phyloP scores from a whole-genome alignment of 2,888 invertebrate genomes.

The Synanthedon myopaeformis region DNA sequence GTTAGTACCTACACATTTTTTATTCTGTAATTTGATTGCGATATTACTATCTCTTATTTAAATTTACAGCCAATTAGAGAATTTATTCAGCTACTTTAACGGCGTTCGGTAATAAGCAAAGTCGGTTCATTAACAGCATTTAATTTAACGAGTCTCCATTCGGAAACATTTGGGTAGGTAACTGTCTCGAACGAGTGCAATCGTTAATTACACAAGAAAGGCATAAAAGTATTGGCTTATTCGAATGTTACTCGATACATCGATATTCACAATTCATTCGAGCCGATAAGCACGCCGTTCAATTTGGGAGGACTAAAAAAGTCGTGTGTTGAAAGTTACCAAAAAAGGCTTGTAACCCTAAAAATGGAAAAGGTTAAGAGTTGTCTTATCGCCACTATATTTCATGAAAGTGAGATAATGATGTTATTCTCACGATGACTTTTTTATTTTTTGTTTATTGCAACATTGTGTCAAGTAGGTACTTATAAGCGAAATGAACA shows the following conservation, averaged over 20 bases:
- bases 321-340: conserved; percentile 13
- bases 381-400: conserved; percentile 29
- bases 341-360: conserved; percentile 20
- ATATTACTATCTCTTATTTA: conserved; percentile 11
- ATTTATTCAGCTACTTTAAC: conserved; percentile 13
- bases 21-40: background rate
- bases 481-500: background rate
- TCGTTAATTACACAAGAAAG: conserved; percentile 33
- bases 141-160: conserved; percentile 31
- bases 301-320: conserved; percentile 8
- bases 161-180: conserved; percentile 31
- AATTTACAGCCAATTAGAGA: conserved; percentile 19
- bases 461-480: background rate
- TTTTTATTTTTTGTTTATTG: background rate
- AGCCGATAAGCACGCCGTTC: conserved; percentile 14
- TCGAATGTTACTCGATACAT: conserved; percentile 21
- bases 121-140: conserved; percentile 17
- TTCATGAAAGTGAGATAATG: conserved; percentile 12
- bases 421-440: background rate
- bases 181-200: conserved; percentile 31
- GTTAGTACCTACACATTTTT: too few species aligned
- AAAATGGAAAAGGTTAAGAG: conserved; percentile 23
- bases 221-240: conserved; percentile 27
- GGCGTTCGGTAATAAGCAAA: background rate
- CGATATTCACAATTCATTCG: conserved; percentile 19